Percentiles rank a stretch among this genome's conserved stretches.
phyloP scores from a whole-genome alignment of 2,797 vertebrate genomes.

The Tenualosa thibaudeaui region DNA sequence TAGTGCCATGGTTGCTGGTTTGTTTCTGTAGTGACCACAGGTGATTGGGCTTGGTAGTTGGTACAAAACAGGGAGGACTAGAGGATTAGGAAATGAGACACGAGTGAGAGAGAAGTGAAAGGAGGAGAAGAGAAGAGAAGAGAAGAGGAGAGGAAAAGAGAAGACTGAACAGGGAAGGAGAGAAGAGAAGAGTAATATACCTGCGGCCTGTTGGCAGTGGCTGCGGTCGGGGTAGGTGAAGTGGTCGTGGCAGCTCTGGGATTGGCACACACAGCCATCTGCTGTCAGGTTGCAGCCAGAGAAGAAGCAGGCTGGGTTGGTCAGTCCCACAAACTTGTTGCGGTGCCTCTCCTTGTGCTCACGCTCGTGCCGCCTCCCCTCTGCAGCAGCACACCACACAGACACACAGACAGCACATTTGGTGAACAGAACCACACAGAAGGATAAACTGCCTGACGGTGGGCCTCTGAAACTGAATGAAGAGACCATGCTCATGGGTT shows the following conservation, averaged over 20 bases:
- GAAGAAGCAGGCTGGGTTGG: constrained; percentile 73
- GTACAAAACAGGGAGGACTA: not conserved
- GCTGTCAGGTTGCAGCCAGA: constrained; percentile 81
- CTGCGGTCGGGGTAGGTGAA: constrained; percentile 78
- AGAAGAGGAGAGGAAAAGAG: not conserved
- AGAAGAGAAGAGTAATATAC: constrained; percentile 60
- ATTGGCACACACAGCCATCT: constrained; percentile 74
- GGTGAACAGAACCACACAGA: too few species aligned
- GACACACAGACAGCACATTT: not conserved
- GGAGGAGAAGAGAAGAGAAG: not conserved
- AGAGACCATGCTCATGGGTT: too few species aligned
- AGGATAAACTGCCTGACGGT: too few species aligned
- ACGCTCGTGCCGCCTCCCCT: constrained; percentile 60
- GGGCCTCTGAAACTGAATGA: too few species aligned
- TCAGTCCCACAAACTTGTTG: constrained; percentile 73
- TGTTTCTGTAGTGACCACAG: not conserved
- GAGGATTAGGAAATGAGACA: not conserved
- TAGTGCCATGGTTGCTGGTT: not conserved
- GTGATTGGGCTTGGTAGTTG: not conserved
- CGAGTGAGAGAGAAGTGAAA: not conserved
- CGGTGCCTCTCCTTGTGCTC: constrained; percentile 66
- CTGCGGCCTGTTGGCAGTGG: constrained; percentile 79
- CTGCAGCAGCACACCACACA: constrained; percentile 49
- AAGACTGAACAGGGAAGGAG: constrained; percentile 34
- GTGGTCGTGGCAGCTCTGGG: constrained; percentile 77